A percentile compares a stretch with the other conserved stretches of the same genome.
Evolutionary conservation across 2,888 invertebrate genomes (phyloP).

Genomic region (Athrips mouffetella): DNA sequence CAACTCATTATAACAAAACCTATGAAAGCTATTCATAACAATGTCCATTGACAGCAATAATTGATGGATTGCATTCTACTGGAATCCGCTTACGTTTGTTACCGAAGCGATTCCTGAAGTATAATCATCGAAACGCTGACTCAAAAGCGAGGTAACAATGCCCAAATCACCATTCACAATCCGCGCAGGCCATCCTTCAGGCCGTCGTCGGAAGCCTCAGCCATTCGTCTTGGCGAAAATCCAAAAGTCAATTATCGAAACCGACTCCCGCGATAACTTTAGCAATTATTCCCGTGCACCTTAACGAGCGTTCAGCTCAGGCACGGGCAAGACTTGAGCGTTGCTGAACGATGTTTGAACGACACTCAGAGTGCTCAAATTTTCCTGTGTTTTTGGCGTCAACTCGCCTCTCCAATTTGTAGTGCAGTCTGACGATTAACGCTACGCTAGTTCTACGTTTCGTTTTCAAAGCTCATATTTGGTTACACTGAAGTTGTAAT

Average conservation of each 20-base stretch:
- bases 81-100: too few species aligned
- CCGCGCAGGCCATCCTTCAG: background rate
- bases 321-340: background rate
- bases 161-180: slow-evolving; percentile 5
- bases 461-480: background rate
- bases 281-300: slow-evolving; percentile 66
- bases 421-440: slow-evolving; percentile 1
- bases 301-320: slow-evolving; percentile 52
- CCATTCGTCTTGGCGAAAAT: slow-evolving; percentile 53
- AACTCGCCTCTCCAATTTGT: slow-evolving; percentile 52
- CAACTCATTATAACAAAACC: too few species aligned
- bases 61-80: too few species aligned
- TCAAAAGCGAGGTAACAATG: slow-evolving; percentile 1
- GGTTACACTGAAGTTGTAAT: background rate
- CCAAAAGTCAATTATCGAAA: slow-evolving; percentile 70
- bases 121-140: background rate
- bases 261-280: slow-evolving; percentile 47
- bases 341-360: slow-evolving; percentile 37
- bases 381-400: slow-evolving; percentile 51
- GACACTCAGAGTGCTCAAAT: slow-evolving; percentile 43
- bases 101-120: background rate
- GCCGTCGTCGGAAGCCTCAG: slow-evolving; percentile 16
- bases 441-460: background rate
- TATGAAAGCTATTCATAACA: too few species aligned
- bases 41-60: too few species aligned